Percentiles rank a stretch among this genome's conserved stretches.
Evolutionary conservation across 30 jellyfish, hydroid and myxozoan genomes (phyloP).

Genomic region (Hydractinia echinata): DNA sequence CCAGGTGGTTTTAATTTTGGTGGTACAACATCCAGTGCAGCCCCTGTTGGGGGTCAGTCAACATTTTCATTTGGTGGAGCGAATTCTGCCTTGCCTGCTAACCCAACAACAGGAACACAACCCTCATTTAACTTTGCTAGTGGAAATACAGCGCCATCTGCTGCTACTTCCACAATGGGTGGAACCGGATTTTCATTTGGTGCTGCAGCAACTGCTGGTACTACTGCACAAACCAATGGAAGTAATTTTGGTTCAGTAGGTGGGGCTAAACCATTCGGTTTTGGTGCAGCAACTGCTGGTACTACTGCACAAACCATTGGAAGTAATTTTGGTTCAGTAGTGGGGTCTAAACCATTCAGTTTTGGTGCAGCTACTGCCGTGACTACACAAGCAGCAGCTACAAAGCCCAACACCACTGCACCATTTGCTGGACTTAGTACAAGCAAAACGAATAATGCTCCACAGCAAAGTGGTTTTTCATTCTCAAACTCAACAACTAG

Average conservation of each 20-base stretch:
- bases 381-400: no score
- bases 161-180: background rate
- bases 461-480: constrained; percentile 31
- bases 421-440: constrained; percentile 10
- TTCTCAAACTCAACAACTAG: constrained; percentile 9
- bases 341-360: no score
- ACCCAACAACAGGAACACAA: background rate
- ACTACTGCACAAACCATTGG: no score
- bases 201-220: background rate
- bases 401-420: background rate
- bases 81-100: background rate
- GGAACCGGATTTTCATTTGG: background rate
- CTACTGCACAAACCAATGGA: no score
- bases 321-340: no score
- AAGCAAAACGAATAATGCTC: background rate
- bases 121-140: background rate
- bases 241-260: no score
- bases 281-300: no score
- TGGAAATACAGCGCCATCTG: background rate
- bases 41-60: no score
- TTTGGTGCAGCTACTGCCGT: no score
- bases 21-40: no score
- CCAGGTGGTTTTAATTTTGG: no score
- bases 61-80: background rate
- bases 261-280: no score